phyloP scores from a whole-genome alignment of 2,888 invertebrate genomes.

The Allophyes oxyacanthae region DNA sequence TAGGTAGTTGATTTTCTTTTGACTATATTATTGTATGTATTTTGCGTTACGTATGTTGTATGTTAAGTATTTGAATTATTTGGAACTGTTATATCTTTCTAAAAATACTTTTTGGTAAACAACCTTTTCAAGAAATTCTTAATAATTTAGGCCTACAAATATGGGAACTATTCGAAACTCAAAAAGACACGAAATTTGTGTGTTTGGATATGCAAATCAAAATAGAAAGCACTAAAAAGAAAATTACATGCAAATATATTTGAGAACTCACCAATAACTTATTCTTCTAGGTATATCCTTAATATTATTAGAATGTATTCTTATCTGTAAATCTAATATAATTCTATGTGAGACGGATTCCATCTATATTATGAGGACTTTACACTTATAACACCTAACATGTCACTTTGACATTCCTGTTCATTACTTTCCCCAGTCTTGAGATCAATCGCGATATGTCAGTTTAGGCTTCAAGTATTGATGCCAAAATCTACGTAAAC shows the following conservation, averaged over 20 bases:
- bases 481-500: constrained; percentile 62
- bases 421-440: constrained; percentile 71
- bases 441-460: constrained; percentile 68
- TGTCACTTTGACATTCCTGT: constrained; percentile 34
- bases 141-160: too few relatives aligned
- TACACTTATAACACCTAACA: constrained; percentile 45
- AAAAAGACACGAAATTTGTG: too few relatives aligned
- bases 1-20: too few relatives aligned
- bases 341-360: constrained; percentile 58
- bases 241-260: constrained; percentile 6
- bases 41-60: too few relatives aligned
- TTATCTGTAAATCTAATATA: constrained; percentile 39
- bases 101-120: too few relatives aligned
- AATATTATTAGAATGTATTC: constrained; percentile 23
- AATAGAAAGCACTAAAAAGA: background rate
- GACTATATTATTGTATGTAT: too few relatives aligned
- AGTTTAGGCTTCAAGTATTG: constrained; percentile 59
- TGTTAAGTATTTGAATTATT: too few relatives aligned
- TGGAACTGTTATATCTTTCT: too few relatives aligned
- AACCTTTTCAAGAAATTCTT: too few relatives aligned
- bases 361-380: constrained; percentile 48
- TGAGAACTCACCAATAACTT: constrained; percentile 41
- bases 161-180: too few relatives aligned
- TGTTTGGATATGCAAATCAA: too few relatives aligned
- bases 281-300: constrained; percentile 25